Evolutionary conservation across 2,888 invertebrate genomes (phyloP), one percentile per base, ranked within the genome.

Genomic region (Dynastes maya): DNA sequence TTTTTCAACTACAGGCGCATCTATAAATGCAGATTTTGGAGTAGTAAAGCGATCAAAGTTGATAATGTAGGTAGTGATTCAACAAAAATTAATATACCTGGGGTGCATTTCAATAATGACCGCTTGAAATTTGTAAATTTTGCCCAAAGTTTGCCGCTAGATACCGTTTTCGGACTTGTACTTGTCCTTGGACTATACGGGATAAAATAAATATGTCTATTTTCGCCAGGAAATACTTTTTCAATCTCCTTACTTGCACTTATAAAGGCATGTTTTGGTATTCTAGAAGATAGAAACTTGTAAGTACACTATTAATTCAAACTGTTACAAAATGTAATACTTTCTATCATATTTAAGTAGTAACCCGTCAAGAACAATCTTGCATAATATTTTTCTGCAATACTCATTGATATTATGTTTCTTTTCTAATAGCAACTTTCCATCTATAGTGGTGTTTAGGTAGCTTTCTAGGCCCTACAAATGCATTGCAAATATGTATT

Each of bases 121-220:
- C 63, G 22, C 63, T 63, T 63, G 11, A 9, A 63, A 11, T 63
- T 63, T 32, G 8, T 63, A 5, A 32, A 63, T 63, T 63, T 63
- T 32, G 63, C 63, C 63, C 63, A 63, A 13, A 63, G 32, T 63
- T 63, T 63, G 4, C 63, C 63, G 32, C 63, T 29, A 11, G 63
- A 63, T 5, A 63, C 13, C 5, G 32, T 63, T 29, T 27, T 63
- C 13, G 63, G 63, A 63, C 27, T 13, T 13, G 29, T 63, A 13
- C 3, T 63, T 63, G 63, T 63, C 29, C 32, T 63, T 11, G 63
- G n/a, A 4, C n/a, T 27, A 63, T 63, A 29, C n/a, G 63, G 63
- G 4, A 63, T 27, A 27, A 63, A 63, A 32, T 63, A 63, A 11
- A n/a, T 63, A 63, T 63, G 29, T 63, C 32, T 63, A 63, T 29